Conservation (phyloP, 1,140 invertebrate species). For the Holotrichia oblita region DNA sequence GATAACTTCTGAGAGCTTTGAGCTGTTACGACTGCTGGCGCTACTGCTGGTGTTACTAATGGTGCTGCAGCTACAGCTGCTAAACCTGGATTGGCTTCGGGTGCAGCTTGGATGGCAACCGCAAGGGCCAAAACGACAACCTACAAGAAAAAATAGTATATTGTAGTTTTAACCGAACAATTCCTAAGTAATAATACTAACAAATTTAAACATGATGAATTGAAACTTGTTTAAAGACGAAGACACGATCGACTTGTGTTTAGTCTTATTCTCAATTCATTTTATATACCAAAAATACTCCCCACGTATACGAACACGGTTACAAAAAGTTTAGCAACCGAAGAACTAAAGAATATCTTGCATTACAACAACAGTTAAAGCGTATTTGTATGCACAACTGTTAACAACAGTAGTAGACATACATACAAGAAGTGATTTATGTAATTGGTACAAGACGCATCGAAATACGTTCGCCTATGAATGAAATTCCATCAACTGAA, state of each 20-base stretch:
- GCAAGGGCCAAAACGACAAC: constrained; percentile 62
- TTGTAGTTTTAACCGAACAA: background rate
- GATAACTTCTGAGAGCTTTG: constrained; percentile 71
- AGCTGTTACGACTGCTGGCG: constrained; percentile 69
- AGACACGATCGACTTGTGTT: constrained; percentile 2
- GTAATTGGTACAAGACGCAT: constrained; percentile 13
- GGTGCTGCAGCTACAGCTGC: constrained; percentile 49
- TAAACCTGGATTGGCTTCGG: constrained; percentile 48
- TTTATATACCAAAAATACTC: constrained; percentile 39
- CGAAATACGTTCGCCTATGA: background rate
- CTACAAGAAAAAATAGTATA: constrained; percentile 42
- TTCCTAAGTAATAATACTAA: constrained; percentile 50
- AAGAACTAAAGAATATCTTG: background rate
- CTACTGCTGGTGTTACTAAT: no score
- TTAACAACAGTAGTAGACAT: background rate
- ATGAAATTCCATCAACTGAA: background rate
- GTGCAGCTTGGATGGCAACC: constrained; percentile 61
- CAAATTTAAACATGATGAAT: constrained; percentile 59
- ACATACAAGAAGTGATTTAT: constrained; percentile 14
- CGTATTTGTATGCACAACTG: constrained; percentile 4
- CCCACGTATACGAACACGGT: constrained; percentile 2
- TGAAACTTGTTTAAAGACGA: background rate
- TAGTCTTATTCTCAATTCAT: constrained; percentile 16
- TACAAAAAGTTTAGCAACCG: background rate
- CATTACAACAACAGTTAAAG: background rate